phyloP scores from a whole-genome alignment of 1,140 invertebrate species.

The Eubasilissa regina region DNA sequence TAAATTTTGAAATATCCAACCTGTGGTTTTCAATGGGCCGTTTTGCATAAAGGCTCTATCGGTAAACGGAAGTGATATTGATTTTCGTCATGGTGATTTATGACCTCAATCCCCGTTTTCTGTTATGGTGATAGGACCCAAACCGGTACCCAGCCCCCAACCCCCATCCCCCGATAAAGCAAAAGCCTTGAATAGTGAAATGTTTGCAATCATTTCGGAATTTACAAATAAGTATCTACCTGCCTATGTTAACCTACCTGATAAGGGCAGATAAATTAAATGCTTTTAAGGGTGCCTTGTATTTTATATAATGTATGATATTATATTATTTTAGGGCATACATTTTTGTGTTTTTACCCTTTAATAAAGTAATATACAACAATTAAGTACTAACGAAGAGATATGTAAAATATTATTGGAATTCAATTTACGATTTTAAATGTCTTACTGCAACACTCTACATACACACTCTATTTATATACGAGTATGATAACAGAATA shows the following conservation, averaged over 20 bases:
- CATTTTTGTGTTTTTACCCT: too few species aligned
- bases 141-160: not conserved
- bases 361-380: too few species aligned
- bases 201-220: conserved; percentile 7
- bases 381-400: too few species aligned
- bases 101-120: conserved; percentile 46
- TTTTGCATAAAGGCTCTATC: conserved; percentile 56
- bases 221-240: not conserved
- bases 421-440: too few species aligned
- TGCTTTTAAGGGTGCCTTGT: too few species aligned
- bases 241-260: not conserved
- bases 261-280: not conserved
- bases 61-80: conserved; percentile 58
- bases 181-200: not conserved
- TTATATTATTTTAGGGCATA: too few species aligned
- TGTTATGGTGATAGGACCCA: conserved; percentile 37
- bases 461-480: too few species aligned
- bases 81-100: conserved; percentile 59
- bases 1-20: conserved; percentile 17
- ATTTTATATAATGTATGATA: too few species aligned
- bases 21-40: conserved; percentile 22
- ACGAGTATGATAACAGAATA: too few species aligned
- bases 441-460: too few species aligned
- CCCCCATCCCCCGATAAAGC: conserved; percentile 6
- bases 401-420: too few species aligned